Conservation (phyloP, 1,140 invertebrate species). For the Lasaia peninsularis region DNA sequence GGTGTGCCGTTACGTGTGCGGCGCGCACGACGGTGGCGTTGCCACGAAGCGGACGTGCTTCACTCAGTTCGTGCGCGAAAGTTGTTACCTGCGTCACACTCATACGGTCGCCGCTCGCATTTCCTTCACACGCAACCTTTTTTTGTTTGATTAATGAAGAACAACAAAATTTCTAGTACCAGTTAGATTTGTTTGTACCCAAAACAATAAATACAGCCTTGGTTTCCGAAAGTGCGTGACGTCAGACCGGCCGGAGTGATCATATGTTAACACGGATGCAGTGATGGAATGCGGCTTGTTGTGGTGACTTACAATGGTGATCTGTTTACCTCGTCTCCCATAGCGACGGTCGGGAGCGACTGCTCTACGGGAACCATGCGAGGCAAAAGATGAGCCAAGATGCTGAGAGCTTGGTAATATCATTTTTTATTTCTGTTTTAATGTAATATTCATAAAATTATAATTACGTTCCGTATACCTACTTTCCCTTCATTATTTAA, state of each 20-base stretch:
- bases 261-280: constrained; percentile 76
- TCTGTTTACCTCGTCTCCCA: constrained; percentile 56
- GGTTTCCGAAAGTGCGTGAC: constrained; percentile 70
- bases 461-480: neutral
- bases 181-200: constrained; percentile 2
- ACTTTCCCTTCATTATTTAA: neutral
- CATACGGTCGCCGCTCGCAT: constrained; percentile 44
- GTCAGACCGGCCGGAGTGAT: constrained; percentile 69
- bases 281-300: constrained; percentile 74
- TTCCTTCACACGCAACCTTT: constrained; percentile 61
- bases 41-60: constrained; percentile 75
- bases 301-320: constrained; percentile 65
- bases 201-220: constrained; percentile 41
- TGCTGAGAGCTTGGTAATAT: constrained; percentile 76
- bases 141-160: constrained; percentile 29
- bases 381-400: constrained; percentile 76
- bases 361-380: constrained; percentile 64
- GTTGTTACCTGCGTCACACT: constrained; percentile 62
- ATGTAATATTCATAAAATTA: neutral
- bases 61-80: constrained; percentile 76
- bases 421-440: constrained; percentile 37
- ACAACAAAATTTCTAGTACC: constrained; percentile 20
- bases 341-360: constrained; percentile 55
- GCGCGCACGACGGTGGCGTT: constrained; percentile 55
- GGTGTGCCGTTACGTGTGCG: constrained; percentile 66